Evolutionary conservation across 2,113 vertebrate species (phyloP).

Genomic region (Bufo bufo): DNA sequence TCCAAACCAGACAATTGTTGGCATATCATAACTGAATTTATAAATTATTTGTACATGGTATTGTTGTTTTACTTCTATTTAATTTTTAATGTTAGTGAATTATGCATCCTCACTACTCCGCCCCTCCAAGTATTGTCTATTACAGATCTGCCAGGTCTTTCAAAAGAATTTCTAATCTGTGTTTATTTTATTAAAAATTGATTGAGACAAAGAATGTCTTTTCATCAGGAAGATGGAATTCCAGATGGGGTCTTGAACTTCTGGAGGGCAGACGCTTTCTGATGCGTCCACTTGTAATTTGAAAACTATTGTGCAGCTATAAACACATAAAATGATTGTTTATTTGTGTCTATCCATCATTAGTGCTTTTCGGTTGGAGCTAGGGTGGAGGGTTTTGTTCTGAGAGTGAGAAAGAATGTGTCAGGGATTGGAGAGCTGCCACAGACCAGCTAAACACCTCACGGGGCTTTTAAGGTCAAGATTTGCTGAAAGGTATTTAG

Average conservation of each 20-base stretch:
- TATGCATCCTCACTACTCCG: not conserved
- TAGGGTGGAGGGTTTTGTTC: conserved; percentile 37
- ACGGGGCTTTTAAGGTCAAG: conserved; percentile 57
- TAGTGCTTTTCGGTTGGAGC: conserved; percentile 13
- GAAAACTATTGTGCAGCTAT: conserved; percentile 41
- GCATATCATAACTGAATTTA: not conserved
- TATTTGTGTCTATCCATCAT: conserved; percentile 56
- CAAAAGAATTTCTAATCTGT: conserved; percentile 3
- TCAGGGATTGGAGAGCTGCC: conserved; percentile 56
- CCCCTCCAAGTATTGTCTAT: not conserved
- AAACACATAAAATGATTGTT: conserved; percentile 48
- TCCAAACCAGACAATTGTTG: not conserved
- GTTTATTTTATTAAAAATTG: conserved; percentile 34
- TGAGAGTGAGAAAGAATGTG: conserved; percentile 56
- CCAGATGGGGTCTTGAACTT: conserved; percentile 16
- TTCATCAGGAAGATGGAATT: conserved; percentile 1
- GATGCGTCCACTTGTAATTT: not conserved
- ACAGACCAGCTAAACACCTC: conserved; percentile 56
- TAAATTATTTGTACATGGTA: not conserved
- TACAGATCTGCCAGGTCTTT: not conserved
- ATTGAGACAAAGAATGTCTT: not conserved
- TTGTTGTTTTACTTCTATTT: not conserved
- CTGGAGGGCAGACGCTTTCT: conserved; percentile 1
- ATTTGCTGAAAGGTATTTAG: conserved; percentile 57
- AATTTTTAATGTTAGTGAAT: not conserved